Evolutionary conservation across 2,888 invertebrate species (phyloP).

Genomic region (Leptinotarsa peninsularis): DNA sequence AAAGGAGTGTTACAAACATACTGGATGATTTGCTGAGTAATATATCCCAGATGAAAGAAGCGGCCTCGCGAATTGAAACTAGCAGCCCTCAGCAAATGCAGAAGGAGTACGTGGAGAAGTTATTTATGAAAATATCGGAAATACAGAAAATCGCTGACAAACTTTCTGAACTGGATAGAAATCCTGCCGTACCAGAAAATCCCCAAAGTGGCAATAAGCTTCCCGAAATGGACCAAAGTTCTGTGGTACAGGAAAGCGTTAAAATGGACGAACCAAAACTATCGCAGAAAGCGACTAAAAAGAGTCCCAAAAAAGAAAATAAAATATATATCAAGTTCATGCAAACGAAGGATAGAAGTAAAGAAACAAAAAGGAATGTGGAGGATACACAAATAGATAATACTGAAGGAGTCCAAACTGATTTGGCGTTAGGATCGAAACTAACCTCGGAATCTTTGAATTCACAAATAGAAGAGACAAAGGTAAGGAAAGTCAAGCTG

Average conservation of each 20-base stretch:
- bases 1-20: conserved; percentile 15
- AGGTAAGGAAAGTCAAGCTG: neutral
- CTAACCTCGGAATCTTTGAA: conserved; percentile 29
- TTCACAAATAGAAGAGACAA: conserved; percentile 33
- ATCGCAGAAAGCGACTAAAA: conserved; percentile 14
- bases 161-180: conserved; percentile 27
- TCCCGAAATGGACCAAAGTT: conserved; percentile 24
- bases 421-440: conserved; percentile 25
- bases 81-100: conserved; percentile 29
- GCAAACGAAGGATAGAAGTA: conserved; percentile 34
- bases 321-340: conserved; percentile 47
- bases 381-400: conserved; percentile 10
- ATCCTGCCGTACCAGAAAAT: neutral
- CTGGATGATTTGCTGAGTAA: conserved; percentile 40
- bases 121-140: conserved; percentile 39
- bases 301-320: conserved; percentile 37
- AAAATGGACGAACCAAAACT: neutral
- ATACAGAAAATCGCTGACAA: conserved; percentile 40
- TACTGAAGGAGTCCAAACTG: conserved; percentile 35
- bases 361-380: conserved; percentile 22
- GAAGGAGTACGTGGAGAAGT: conserved; percentile 36
- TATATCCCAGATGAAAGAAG: conserved; percentile 39
- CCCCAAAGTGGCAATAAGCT: conserved; percentile 15
- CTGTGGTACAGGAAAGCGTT: neutral
- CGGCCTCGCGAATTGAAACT: conserved; percentile 30